Percentiles rank a stretch among this genome's conserved stretches.
Conservation (phyloP, 2,113 vertebrate genomes). For the Anhinga rufa region DNA sequence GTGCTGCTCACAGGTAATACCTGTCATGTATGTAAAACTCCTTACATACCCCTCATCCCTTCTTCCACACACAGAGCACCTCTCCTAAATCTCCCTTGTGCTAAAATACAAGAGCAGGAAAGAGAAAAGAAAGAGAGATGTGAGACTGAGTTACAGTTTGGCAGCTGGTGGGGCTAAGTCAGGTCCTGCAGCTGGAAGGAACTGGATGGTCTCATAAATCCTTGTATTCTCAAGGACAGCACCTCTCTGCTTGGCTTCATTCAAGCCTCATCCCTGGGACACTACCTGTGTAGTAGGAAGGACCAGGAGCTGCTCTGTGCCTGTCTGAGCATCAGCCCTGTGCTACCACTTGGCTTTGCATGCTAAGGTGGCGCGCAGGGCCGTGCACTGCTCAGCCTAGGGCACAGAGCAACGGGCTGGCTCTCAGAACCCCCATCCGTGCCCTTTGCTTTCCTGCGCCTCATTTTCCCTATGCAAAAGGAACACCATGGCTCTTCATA, state of each 20-base stretch:
- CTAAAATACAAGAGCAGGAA: neutral
- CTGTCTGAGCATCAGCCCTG: neutral
- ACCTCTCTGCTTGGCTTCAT: neutral
- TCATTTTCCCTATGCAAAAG: neutral
- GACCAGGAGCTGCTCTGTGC: neutral
- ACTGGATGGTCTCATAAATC: neutral
- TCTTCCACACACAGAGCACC: neutral
- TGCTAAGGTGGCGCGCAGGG: neutral
- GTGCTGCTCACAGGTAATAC: neutral
- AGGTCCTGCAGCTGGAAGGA: neutral
- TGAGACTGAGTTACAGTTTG: neutral
- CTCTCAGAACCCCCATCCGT: neutral
- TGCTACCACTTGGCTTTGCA: neutral
- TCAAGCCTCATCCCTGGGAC: neutral
- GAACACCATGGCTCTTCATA: neutral
- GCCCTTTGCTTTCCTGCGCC: neutral
- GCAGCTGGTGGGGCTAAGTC: neutral
- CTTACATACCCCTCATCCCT: neutral
- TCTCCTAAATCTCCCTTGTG: neutral
- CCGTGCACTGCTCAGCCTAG: rapidly evolving
- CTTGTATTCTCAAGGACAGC: neutral
- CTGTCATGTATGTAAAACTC: neutral
- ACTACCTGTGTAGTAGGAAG: neutral
- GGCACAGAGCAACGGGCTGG: neutral
- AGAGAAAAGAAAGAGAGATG: neutral